Base-by-base conservation (phyloP, 1,140 invertebrate genomes). In the Zaprionus ghesquierei region DNA sequence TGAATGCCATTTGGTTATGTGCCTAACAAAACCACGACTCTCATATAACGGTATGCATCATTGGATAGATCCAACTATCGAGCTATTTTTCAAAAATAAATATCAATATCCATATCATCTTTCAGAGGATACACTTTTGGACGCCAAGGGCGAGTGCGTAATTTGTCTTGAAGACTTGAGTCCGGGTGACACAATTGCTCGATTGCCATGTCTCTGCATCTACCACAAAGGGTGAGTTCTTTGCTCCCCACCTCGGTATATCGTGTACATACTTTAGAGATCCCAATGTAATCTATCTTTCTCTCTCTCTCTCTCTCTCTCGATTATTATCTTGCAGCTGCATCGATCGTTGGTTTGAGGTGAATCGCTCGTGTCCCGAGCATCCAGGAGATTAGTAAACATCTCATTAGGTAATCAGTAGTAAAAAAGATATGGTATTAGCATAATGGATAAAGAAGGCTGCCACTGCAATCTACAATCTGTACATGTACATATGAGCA, bases 1-100 rank as follows among this genome's bases (percentile, higher is more conserved):
- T 90, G 98, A 99, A 94, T 98, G 97, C 94, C 98, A 99, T 93
- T 95, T 99, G 86, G 97, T 99, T 81, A 98, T 99, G 96, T 99
- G 98, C 94, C 96, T 99, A 93, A 99, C 98, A 61, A 98, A 99
- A 94, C 98, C 98, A 84, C 95, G 97, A 92, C 97, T 99, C 90
- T 98, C 96, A 92, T 99, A 99, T 93, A 99, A 99, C 94, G 98
- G 98, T 99, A 91, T 93, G 94, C 23, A 22, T 0, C 2, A 15
- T 20, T 41, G 3, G 4, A 27, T 29, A 29, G 27, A 29, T 29
- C 3, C 2, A 29, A 29, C 3, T 29, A 29, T 22, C 18, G 1
- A 51, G 3, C 1, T 15, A 31, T 18, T 8, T 10, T 35, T 5
- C n/a, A 13, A 12, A 1, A 4, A 15, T 27, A 8, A 23, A n/a